Evolutionary conservation across 92 coral and sea anemone genomes (phyloP), one percentile per base, ranked within the genome.

Genomic region (Muricea muricata): DNA sequence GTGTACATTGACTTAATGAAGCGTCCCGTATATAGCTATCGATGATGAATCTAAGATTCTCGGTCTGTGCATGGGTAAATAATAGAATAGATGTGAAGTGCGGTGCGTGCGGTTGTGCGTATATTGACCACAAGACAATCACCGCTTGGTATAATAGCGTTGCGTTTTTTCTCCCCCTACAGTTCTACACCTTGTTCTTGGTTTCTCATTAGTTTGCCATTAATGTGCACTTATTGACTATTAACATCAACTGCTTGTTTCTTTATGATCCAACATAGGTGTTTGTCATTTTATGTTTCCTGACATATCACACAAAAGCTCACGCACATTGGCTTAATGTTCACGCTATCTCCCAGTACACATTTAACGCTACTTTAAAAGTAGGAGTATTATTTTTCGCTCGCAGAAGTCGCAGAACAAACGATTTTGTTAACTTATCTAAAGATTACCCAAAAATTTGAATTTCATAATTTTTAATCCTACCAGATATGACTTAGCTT

Each of bases 1-100:
- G 70, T 63, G 70, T 12, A 63, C 18, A 63, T 7, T 63, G 70
- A 63, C 37, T 29, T 63, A 63, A 30, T 63, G 39, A 63, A 54
- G 65, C 13, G 65, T 57, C 29, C 23, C 8, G 37, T 32, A 63
- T 60, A 60, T 63, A 28, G 70, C 70, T 30, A 63, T 63, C 70
- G 28, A 17, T 24, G 30, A 63, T 63, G 10, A 28, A 63, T 63
- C 70, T 63, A 7, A 25, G 70, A 63, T 28, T 2, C 30, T 63
- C 70, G 1, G 70, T 7, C 70, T 26, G n/a, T 28, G 18, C 37
- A 28, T 28, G n/a, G 21, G 18, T 1, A 26, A 21, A 63, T 63
- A 63, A 63, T 15, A 63, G 11, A 28, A 63, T 11, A 25, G 23
- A 63, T n/a, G 37, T 26, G 10, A 3, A 63, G 3, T 28, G 70